Percentiles rank a stretch among this genome's conserved stretches.
Evolutionary conservation across 2,888 invertebrate genomes (phyloP).

Genomic region (Conomelus anceps): DNA sequence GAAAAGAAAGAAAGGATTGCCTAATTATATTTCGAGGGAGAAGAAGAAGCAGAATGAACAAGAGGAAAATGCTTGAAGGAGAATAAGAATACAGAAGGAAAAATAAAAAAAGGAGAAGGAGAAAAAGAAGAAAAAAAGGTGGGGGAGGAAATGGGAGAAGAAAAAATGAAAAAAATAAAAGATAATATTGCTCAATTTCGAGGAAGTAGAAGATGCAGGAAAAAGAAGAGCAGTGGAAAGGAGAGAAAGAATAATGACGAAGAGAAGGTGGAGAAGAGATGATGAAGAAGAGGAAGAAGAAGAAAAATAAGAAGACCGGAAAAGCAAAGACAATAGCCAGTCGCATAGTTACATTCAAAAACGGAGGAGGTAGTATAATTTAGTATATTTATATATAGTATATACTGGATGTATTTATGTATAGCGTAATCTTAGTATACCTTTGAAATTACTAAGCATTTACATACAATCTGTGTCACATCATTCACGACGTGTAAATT

Average conservation of each 20-base stretch:
- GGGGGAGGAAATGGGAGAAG: neutral
- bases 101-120: neutral
- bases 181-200: too few species aligned
- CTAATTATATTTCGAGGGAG: too few species aligned
- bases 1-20: too few species aligned
- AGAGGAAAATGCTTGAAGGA: neutral
- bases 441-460: neutral
- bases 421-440: neutral
- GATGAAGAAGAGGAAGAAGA: neutral
- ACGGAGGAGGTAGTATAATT: too few species aligned
- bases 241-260: neutral
- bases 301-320: neutral
- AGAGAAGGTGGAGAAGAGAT: neutral
- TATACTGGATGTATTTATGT: too few species aligned
- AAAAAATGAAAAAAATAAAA: neutral
- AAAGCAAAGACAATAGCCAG: neutral
- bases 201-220: neutral
- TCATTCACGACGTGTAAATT: neutral
- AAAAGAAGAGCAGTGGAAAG: neutral
- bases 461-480: neutral
- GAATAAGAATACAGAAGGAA: constrained; percentile 18
- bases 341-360: too few species aligned
- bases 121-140: neutral
- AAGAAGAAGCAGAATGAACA: neutral
- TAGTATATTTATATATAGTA: too few species aligned